Evolutionary conservation across 2,888 invertebrate species (phyloP).

Genomic region (Caprella mutica): DNA sequence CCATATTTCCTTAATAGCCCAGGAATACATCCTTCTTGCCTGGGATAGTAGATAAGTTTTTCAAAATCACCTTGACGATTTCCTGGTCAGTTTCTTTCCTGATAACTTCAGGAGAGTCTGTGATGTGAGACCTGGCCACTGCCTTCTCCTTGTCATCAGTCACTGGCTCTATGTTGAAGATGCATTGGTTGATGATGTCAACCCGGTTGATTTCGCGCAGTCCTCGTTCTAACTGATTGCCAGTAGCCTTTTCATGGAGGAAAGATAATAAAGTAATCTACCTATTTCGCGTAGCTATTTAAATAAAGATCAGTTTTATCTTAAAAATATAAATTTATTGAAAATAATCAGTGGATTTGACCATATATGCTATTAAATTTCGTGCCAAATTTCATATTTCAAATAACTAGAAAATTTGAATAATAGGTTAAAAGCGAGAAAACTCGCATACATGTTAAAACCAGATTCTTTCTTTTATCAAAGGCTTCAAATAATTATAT

Average conservation of each 20-base stretch:
- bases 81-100: constrained; percentile 46
- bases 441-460: no score
- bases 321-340: not conserved
- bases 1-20: no score
- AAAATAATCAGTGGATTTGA: not conserved
- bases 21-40: no score
- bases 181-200: constrained; percentile 78
- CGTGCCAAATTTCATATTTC: no score
- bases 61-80: constrained; percentile 55
- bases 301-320: not conserved
- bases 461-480: no score
- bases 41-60: no score
- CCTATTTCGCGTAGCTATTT: no score
- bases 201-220: constrained; percentile 74
- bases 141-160: constrained; percentile 63
- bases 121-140: constrained; percentile 46
- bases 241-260: constrained; percentile 39
- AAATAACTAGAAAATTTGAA: no score
- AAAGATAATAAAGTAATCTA: not conserved
- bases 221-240: constrained; percentile 68
- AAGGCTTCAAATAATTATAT: no score
- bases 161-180: constrained; percentile 62
- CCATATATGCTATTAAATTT: no score
- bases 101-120: constrained; percentile 9
- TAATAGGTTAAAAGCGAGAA: no score